Base-by-base conservation (phyloP, 2,797 vertebrate species). In the Hydrophis major region DNA sequence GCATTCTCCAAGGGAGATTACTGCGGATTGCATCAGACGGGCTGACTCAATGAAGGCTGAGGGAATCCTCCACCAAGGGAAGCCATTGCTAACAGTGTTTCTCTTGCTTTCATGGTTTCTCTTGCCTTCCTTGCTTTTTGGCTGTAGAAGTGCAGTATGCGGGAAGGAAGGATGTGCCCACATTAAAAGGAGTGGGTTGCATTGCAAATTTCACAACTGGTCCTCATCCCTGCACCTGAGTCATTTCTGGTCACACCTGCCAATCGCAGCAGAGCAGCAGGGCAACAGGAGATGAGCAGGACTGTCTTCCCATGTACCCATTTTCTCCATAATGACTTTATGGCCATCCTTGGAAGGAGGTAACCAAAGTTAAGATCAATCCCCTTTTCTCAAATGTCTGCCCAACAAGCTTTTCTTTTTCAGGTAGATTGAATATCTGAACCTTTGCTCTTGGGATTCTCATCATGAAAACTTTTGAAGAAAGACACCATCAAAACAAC, bases 21-120 rank as follows among this genome's bases (percentile, higher is more conserved):
- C 97, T 93, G 97, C 98, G 98, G 98, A 97, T 98, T 98, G 98
- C 97, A 97, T 94, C 96, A 94, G 97, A 96, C 53, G 11, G 53
- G 53, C 53, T 13, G 53, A 55, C 53, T 55, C 53, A 11, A 11
- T 55, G 53, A 55, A 55, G 53, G 53, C 95, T 96, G 97, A 27
- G 63, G 56, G 61, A 59, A 32, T 47, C 28, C 18, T 37, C 11
- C 37, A 37, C 42, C 7, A 5, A 37, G 61, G 42, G 37, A 47
- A 10, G 37, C 4, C 37, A 25, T 83, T 27, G 42, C 86, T 93
- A 16, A 27, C 50, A 28, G 25, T 27, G 1, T 32, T 69, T 3
- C 28, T 8, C 50, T 37, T n/a, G 27, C 57, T 60, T 66, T 60
- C 57, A 6, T 22, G 12, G 7, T 57, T 37, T n/a, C n/a, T 56